Evolutionary conservation across 2,113 vertebrate species (phyloP).

Genomic region (Saccopteryx bilineata): DNA sequence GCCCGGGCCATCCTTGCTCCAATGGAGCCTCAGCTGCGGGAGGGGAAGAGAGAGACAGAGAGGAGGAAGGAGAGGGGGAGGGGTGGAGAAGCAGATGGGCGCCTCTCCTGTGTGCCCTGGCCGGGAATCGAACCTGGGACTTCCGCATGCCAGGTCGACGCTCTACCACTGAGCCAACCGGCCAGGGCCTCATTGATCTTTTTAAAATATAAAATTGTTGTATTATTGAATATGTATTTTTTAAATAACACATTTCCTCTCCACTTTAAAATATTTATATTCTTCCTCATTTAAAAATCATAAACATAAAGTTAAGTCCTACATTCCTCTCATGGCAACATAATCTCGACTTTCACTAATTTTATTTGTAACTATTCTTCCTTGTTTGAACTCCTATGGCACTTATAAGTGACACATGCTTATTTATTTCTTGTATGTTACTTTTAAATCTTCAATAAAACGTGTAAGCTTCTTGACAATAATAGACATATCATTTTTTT

Average conservation of each 20-base stretch:
- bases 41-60: too few species aligned
- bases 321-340: neutral
- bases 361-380: neutral
- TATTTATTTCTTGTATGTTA: neutral
- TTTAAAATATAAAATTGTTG: neutral
- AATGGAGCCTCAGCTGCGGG: too few species aligned
- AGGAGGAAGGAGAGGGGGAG: too few species aligned
- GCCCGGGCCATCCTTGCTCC: too few species aligned
- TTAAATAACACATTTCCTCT: neutral
- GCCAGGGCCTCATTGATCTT: neutral
- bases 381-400: neutral
- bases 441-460: conserved; percentile 6
- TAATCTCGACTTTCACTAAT: neutral
- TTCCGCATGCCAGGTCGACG: too few species aligned
- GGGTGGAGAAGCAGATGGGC: too few species aligned
- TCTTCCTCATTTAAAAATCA: conserved; percentile 24
- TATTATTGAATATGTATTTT: neutral
- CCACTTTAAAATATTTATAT: neutral
- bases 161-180: too few species aligned
- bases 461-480: neutral
- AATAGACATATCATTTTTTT: neutral
- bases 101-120: too few species aligned
- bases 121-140: too few species aligned
- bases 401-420: neutral
- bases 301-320: neutral